These are phyloP conservation scores for Apis dorsata DNA, from an alignment of 1,140 invertebrate genomes.

Conservation along the genomic window DNA sequence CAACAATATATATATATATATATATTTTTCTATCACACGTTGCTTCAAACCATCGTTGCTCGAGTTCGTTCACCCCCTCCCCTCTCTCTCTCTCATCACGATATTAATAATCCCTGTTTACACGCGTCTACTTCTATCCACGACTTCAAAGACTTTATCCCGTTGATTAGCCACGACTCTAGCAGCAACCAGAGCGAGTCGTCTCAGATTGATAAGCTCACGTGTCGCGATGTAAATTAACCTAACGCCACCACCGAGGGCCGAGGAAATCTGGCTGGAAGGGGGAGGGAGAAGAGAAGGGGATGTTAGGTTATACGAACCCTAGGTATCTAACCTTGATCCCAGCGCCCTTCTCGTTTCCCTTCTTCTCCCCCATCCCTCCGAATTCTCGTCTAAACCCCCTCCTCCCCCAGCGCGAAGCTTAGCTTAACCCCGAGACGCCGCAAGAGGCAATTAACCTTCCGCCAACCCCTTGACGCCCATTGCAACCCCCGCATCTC, in stretches of 20 bases:
- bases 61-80: not conserved
- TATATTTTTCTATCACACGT: no score
- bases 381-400: constrained; percentile 56
- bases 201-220: constrained; percentile 67
- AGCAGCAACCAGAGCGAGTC: constrained; percentile 13
- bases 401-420: constrained; percentile 55
- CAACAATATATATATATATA: no score
- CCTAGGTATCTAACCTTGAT: constrained; percentile 66
- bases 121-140: not conserved
- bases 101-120: constrained; percentile 3
- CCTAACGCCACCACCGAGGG: constrained; percentile 44
- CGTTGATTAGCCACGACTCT: not conserved
- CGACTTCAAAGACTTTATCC: not conserved
- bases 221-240: constrained; percentile 71
- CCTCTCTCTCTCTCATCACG: not conserved
- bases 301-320: constrained; percentile 57
- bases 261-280: constrained; percentile 58
- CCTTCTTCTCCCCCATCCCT: constrained; percentile 33
- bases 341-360: constrained; percentile 51
- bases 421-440: constrained; percentile 71
- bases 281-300: constrained; percentile 54
- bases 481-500: constrained; percentile 37
- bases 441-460: constrained; percentile 79
- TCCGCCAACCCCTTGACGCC: constrained; percentile 68
- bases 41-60: not conserved